phyloP scores from a whole-genome alignment of 2,797 vertebrate species.

The Nyctalus aviator region DNA sequence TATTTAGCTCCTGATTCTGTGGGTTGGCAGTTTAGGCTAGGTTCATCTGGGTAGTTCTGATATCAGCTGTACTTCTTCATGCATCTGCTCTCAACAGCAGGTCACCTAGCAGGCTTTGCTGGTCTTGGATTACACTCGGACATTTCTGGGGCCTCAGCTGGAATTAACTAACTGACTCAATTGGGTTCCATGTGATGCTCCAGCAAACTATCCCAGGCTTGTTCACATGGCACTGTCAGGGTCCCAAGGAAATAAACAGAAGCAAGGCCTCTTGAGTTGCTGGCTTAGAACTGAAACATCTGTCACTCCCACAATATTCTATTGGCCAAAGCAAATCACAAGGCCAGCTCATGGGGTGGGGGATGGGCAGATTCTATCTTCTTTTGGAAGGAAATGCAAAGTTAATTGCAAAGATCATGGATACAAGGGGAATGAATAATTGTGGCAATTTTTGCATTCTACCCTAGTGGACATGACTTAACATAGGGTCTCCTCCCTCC shows the following conservation, averaged over 20 bases:
- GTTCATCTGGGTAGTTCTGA: slow-evolving; percentile 33
- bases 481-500: neutral
- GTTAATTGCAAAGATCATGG: neutral
- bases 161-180: neutral
- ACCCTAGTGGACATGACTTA: neutral
- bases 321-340: neutral
- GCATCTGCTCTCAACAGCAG: neutral
- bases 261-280: neutral
- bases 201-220: neutral
- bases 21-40: neutral
- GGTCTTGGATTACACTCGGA: neutral
- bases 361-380: neutral
- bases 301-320: neutral
- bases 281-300: neutral
- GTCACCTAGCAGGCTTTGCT: slow-evolving; percentile 3
- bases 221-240: neutral
- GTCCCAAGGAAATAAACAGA: neutral
- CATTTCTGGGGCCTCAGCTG: slow-evolving; percentile 1
- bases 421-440: neutral
- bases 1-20: neutral
- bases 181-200: neutral
- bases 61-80: neutral
- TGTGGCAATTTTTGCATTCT: neutral
- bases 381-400: slow-evolving; percentile 4
- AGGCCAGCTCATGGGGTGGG: neutral